Conservation (phyloP, 1,140 invertebrate genomes). For the Apis mellifera region Amel_HAv3.1 CM009940.2:4270501-4271000, state of each 20-base stretch:
- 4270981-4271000: conserved; percentile 18
- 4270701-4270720: not conserved
- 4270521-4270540: no score
- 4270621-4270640: no score
- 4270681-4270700: no score
- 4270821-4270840: conserved; percentile 3
- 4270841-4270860: not conserved
- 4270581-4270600: no score
- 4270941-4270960: not conserved
- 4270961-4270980: not conserved
- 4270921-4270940: not conserved
- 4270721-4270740: not conserved
- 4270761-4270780: not conserved
- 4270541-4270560: no score
- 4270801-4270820: not conserved
- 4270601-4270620: no score
- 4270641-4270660: no score
- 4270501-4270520: no score
- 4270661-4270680: no score
- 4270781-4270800: not conserved
- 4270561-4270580: no score
- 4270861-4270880: conserved; percentile 4
- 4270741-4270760: conserved; percentile 3
- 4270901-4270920: not conserved
- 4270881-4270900: not conserved